Conservation (phyloP, 1,140 invertebrate species). For the Holcopasites calliopsidis region DNA sequence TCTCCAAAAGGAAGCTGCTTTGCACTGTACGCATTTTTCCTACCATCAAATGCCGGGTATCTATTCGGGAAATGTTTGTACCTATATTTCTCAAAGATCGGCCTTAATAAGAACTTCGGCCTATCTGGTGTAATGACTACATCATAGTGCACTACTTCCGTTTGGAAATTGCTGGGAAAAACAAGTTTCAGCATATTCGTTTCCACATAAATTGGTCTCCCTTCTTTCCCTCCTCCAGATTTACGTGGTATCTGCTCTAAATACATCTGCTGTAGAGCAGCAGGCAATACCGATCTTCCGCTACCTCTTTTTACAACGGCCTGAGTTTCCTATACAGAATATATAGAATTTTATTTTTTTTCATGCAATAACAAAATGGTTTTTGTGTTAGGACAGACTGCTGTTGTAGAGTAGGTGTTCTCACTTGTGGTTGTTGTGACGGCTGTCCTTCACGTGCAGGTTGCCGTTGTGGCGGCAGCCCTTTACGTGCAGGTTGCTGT, state of each 20-base stretch:
- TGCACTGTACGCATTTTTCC: slow-evolving; percentile 83
- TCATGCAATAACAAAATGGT: too few relatives aligned
- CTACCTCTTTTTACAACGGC: neutral
- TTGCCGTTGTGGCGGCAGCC: too few relatives aligned
- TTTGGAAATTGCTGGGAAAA: slow-evolving; percentile 74
- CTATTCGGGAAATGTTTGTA: slow-evolving; percentile 62
- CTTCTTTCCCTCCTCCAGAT: slow-evolving; percentile 73
- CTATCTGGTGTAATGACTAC: slow-evolving; percentile 78
- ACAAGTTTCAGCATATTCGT: slow-evolving; percentile 82
- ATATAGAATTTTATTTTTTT: too few relatives aligned
- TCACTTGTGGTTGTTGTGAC: too few relatives aligned
- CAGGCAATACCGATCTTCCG: neutral
- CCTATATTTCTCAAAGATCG: slow-evolving; percentile 67
- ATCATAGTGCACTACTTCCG: slow-evolving; percentile 80
- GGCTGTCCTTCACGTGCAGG: too few relatives aligned
- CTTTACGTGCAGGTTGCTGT: too few relatives aligned
- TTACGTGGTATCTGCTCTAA: slow-evolving; percentile 48
- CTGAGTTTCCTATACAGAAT: neutral
- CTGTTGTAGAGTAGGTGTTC: too few relatives aligned
- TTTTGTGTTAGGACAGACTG: too few relatives aligned
- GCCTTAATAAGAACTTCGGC: slow-evolving; percentile 78
- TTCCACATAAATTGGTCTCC: slow-evolving; percentile 76
- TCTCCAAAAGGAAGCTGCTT: slow-evolving; percentile 61
- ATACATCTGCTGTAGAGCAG: neutral
- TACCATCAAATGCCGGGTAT: slow-evolving; percentile 86